Conservation (phyloP, 2,888 invertebrate genomes). For the Tipula helvola region DNA sequence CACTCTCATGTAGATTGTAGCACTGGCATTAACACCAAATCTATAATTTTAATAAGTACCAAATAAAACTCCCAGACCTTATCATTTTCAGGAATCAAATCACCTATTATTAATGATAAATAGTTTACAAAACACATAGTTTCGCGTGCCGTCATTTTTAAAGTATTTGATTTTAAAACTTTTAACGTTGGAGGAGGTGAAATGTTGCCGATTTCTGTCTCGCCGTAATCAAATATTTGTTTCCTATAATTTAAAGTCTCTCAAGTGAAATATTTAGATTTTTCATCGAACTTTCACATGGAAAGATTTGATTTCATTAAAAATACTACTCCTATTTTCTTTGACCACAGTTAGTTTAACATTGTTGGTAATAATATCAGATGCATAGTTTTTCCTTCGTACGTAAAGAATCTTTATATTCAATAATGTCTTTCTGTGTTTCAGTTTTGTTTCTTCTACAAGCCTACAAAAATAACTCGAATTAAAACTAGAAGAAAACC, state of each 20-base stretch:
- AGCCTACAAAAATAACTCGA: background rate
- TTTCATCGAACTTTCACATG: background rate
- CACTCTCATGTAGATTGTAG: no score
- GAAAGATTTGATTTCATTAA: no score
- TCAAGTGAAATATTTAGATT: slow-evolving; percentile 13
- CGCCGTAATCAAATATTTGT: no score
- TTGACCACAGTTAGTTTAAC: background rate
- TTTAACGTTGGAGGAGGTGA: slow-evolving; percentile 15
- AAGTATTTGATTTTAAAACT: slow-evolving; percentile 11
- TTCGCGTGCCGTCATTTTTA: no score
- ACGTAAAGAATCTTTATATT: background rate
- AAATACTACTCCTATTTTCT: no score
- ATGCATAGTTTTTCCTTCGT: background rate
- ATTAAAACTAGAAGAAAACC: background rate
- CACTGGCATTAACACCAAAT: no score
- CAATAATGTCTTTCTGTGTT: background rate
- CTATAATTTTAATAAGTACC: no score
- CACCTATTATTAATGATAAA: slow-evolving; percentile 15
- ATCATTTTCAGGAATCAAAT: no score
- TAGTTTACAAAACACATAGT: background rate
- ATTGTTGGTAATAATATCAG: background rate
- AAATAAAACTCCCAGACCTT: no score
- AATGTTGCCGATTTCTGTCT: no score
- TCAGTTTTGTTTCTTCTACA: background rate
- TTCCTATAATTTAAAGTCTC: slow-evolving; percentile 14